Evolutionary conservation across 2,888 invertebrate genomes (phyloP).

Genomic region (Calameuta pallipes): DNA sequence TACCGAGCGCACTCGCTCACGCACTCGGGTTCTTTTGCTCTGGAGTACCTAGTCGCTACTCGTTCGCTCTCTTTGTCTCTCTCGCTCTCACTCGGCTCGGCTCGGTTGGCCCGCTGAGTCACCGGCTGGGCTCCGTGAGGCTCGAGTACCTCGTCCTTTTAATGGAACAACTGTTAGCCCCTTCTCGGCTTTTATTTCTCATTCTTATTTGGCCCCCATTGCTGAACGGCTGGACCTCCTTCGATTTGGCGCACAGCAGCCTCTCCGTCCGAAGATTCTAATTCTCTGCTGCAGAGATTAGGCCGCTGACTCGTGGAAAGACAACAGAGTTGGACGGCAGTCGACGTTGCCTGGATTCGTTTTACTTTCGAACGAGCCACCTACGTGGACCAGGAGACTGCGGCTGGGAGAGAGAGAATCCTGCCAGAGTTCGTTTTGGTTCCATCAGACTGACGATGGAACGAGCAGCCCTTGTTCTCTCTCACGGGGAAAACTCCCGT

Average conservation of each 20-base stretch:
- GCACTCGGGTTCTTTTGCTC: conserved; percentile 29
- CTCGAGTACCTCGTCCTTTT: conserved; percentile 59
- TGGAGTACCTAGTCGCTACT: too few species aligned
- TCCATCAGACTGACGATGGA: too few species aligned
- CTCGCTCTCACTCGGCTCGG: conserved; percentile 14
- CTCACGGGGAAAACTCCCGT: conserved; percentile 10
- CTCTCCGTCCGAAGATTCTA: too few species aligned
- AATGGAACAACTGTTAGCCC: conserved; percentile 59
- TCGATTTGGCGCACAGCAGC: too few species aligned
- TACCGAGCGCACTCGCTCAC: conserved; percentile 51
- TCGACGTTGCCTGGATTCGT: too few species aligned
- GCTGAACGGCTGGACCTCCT: too few species aligned
- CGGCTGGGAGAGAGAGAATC: not conserved
- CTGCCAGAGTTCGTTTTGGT: not conserved
- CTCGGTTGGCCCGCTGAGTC: conserved; percentile 22
- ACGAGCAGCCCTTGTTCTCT: not conserved
- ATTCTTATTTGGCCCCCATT: too few species aligned
- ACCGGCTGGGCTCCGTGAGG: conserved; percentile 28
- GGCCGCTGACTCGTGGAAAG: too few species aligned
- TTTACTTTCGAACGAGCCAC: not conserved
- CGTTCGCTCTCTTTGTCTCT: not conserved
- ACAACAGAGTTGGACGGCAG: too few species aligned
- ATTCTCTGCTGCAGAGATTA: too few species aligned
- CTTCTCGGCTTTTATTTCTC: conserved; percentile 27
- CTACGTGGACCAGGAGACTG: not conserved